Percentiles rank a stretch among this genome's conserved stretches.
phyloP scores from a whole-genome alignment of 2,888 invertebrate species.

The Antitype chi region DNA sequence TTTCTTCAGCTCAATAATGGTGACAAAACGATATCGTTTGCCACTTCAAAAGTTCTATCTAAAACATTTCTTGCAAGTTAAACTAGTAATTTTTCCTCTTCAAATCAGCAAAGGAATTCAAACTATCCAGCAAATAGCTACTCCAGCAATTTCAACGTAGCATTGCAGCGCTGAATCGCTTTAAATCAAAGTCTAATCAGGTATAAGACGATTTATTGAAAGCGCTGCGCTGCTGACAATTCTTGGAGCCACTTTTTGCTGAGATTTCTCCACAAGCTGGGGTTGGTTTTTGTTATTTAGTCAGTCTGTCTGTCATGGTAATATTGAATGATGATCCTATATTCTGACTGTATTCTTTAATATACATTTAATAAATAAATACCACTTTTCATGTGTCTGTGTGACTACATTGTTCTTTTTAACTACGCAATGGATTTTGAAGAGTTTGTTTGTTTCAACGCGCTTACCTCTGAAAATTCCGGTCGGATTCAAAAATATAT shows the following conservation, averaged over 20 bases:
- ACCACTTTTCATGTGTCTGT: no score
- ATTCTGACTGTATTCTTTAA: no score
- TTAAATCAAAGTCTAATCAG: constrained; percentile 66
- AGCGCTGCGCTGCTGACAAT: constrained; percentile 55
- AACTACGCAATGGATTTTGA: no score
- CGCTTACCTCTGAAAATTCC: no score
- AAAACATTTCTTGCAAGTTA: constrained; percentile 20
- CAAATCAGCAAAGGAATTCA: constrained; percentile 39
- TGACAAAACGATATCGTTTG: background rate
- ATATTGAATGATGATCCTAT: background rate
- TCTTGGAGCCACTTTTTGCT: constrained; percentile 35
- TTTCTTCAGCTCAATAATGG: background rate
- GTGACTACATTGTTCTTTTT: no score
- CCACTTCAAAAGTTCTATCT: background rate
- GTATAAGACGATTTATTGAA: constrained; percentile 60
- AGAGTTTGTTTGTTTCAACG: no score
- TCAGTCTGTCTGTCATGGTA: background rate
- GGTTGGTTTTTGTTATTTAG: background rate
- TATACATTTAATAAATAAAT: no score
- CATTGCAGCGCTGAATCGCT: constrained; percentile 57
- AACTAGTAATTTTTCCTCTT: constrained; percentile 31
- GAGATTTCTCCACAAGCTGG: constrained; percentile 15
- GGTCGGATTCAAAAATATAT: no score
- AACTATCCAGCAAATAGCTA: constrained; percentile 49
- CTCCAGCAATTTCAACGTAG: constrained; percentile 35